Evolutionary conservation across 2,113 vertebrate genomes (phyloP).

Genomic region (Trogon melanurus): DNA sequence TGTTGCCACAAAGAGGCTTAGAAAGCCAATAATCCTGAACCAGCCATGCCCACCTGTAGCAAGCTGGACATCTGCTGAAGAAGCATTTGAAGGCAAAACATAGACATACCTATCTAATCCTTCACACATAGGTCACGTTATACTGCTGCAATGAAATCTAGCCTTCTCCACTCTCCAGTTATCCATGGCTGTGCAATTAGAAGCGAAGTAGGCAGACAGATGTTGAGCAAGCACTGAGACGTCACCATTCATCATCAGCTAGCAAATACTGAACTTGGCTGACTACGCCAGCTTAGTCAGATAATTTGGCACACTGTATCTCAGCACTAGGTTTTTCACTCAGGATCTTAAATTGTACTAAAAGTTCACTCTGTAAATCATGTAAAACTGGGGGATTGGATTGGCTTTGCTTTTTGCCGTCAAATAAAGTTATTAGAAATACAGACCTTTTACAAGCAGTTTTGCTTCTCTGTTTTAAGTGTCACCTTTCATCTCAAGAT

Average conservation of each 20-base stretch:
- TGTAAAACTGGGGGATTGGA: neutral
- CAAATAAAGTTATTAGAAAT: constrained; percentile 13
- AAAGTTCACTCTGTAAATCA: neutral
- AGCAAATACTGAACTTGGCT: constrained; percentile 45
- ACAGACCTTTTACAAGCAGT: constrained; percentile 5
- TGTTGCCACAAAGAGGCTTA: neutral
- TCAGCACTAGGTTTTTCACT: constrained; percentile 28
- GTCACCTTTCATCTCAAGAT: constrained; percentile 45
- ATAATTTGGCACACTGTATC: constrained; percentile 41
- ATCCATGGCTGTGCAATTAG: neutral
- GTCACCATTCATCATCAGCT: constrained; percentile 35
- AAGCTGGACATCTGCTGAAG: neutral
- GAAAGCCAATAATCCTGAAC: neutral
- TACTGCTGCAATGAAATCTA: neutral
- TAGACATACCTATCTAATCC: neutral
- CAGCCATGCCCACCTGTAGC: neutral
- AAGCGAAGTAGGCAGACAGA: constrained; percentile 41
- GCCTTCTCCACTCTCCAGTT: neutral
- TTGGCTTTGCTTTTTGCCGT: neutral
- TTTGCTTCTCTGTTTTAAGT: neutral
- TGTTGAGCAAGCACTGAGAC: constrained; percentile 31
- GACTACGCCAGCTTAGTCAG: constrained; percentile 2
- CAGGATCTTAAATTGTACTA: neutral
- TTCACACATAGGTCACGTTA: neutral
- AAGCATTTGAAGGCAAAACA: neutral